These are phyloP conservation scores for Sturnira hondurensis DNA, from an alignment of 2,113 vertebrate species.

Conservation along the genomic window DNA sequence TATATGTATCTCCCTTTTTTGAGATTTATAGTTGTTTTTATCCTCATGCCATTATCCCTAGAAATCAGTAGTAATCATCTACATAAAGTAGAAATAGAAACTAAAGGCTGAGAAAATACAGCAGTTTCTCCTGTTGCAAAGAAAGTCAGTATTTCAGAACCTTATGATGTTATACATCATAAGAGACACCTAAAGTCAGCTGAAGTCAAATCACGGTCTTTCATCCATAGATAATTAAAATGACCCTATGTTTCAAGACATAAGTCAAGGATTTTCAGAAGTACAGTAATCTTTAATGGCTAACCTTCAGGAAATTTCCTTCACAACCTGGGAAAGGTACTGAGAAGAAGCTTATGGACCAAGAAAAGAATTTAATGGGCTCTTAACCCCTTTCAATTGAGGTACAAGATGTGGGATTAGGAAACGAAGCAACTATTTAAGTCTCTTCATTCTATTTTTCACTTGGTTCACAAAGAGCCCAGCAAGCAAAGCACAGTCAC, in stretches of 20 bases:
- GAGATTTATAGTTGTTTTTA: neutral
- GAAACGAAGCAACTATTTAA: constrained; percentile 63
- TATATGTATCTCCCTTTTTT: neutral
- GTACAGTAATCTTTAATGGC: constrained; percentile 50
- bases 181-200: constrained; percentile 35
- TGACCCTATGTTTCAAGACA: constrained; percentile 61
- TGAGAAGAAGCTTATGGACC: constrained; percentile 65
- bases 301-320: constrained; percentile 71
- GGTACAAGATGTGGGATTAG: constrained; percentile 44
- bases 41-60: neutral
- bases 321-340: constrained; percentile 43
- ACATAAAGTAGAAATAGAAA: neutral
- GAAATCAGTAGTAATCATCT: neutral
- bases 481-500: neutral
- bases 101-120: neutral
- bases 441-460: constrained; percentile 63
- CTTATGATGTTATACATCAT: constrained; percentile 22
- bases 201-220: constrained; percentile 46
- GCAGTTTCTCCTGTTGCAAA: constrained; percentile 3
- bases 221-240: constrained; percentile 57
- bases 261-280: constrained; percentile 62
- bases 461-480: constrained; percentile 58
- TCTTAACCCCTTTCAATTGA: constrained; percentile 73
- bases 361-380: constrained; percentile 69
- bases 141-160: constrained; percentile 38